Evolutionary conservation across 35 echinoderm and acorn worm genomes (phyloP).

Genomic region (Diadema setosum): DNA sequence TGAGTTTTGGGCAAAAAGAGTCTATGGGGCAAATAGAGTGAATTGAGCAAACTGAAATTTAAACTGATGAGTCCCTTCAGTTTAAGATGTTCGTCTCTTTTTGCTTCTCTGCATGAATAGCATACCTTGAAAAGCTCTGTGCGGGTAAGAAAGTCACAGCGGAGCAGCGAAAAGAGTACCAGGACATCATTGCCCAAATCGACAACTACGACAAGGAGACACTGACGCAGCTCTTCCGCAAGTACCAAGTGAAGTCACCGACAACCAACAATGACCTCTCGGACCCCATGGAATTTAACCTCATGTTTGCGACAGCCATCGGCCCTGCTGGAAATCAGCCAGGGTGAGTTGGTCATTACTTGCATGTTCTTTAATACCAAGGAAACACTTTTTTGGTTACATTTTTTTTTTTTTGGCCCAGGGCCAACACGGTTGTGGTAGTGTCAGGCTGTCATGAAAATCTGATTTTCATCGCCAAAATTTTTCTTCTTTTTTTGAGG

Average conservation of each 20-base stretch:
- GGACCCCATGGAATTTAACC: slow-evolving; percentile 92
- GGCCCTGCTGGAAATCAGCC: slow-evolving; percentile 81
- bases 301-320: slow-evolving; percentile 89
- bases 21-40: too few relatives aligned
- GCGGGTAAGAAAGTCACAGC: slow-evolving; percentile 63
- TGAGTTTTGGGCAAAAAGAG: too few relatives aligned
- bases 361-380: too few relatives aligned
- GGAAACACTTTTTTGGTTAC: too few relatives aligned
- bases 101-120: not conserved
- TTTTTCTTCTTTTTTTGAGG: too few relatives aligned
- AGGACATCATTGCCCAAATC: slow-evolving; percentile 48
- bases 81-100: not conserved
- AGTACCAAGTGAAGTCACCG: slow-evolving; percentile 87
- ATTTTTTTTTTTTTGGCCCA: too few relatives aligned
- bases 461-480: too few relatives aligned
- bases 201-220: slow-evolving; percentile 75
- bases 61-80: too few relatives aligned
- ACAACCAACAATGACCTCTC: slow-evolving; percentile 79
- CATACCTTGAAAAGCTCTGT: slow-evolving; percentile 82
- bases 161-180: slow-evolving; percentile 51
- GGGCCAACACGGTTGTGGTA: too few relatives aligned
- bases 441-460: too few relatives aligned
- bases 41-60: too few relatives aligned
- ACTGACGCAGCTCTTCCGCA: slow-evolving; percentile 56
- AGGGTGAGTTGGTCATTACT: slow-evolving; percentile 73